These are phyloP conservation scores for Andrena bicolor DNA, from an alignment of 2,888 invertebrate genomes.

Conservation along the genomic window DNA sequence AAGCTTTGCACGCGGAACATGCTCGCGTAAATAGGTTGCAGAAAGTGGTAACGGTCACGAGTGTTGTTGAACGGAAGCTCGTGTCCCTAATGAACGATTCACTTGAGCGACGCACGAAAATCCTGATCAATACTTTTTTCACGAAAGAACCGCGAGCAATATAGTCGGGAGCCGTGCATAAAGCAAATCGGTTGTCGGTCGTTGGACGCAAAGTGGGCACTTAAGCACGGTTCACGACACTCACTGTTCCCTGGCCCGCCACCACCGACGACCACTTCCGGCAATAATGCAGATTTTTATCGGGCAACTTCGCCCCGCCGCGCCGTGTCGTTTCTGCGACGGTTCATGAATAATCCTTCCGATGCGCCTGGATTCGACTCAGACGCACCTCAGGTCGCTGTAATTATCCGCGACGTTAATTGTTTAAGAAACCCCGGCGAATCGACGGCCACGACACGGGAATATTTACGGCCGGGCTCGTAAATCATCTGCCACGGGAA, in stretches of 20 bases:
- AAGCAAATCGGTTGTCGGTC: conserved; percentile 57
- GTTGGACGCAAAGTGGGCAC: conserved; percentile 53
- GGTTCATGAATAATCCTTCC: conserved; percentile 54
- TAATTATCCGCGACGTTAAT: conserved; percentile 13
- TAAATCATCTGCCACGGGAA: conserved; percentile 9
- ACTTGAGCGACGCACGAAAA: too few relatives aligned
- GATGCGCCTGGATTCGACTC: not conserved
- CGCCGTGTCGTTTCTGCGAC: conserved; percentile 5
- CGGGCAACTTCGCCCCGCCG: conserved; percentile 39
- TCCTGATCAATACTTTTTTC: not conserved
- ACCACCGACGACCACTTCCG: conserved; percentile 53
- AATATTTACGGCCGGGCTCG: conserved; percentile 27
- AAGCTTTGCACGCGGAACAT: not conserved
- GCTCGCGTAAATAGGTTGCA: not conserved
- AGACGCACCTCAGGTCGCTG: not conserved
- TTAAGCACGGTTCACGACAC: conserved; percentile 59
- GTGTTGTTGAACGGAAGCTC: too few relatives aligned
- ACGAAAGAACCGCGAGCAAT: conserved; percentile 7
- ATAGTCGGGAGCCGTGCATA: conserved; percentile 23
- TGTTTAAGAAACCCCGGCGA: not conserved
- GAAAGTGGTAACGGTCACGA: too few relatives aligned
- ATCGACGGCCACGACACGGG: not conserved
- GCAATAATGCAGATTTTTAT: conserved; percentile 70
- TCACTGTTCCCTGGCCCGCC: conserved; percentile 33
- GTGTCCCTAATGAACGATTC: too few relatives aligned